Conservation (phyloP, 2,113 vertebrate species). For the Chroicocephalus ridibundus region DNA sequence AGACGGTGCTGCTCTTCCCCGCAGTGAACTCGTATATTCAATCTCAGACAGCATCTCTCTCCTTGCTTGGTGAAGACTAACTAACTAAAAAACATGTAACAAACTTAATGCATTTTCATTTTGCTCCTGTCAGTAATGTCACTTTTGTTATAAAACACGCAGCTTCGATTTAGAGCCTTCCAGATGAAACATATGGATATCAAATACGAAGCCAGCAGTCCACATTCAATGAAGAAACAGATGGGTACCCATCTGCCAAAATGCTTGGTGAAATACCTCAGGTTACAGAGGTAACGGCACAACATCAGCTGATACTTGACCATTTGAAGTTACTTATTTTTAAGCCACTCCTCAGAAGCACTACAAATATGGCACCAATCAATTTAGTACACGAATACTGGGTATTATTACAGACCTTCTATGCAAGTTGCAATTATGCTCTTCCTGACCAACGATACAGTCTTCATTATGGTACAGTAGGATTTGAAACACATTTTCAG, state of each 20-base stretch:
- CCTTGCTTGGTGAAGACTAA: neutral
- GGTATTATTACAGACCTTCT: neutral
- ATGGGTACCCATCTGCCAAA: conserved; percentile 61
- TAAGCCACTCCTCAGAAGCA: neutral
- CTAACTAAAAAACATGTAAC: neutral
- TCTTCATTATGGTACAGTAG: neutral
- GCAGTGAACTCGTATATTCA: neutral
- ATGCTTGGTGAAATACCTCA: conserved; percentile 45
- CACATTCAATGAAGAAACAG: neutral
- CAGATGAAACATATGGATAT: conserved; percentile 58
- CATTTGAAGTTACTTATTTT: neutral
- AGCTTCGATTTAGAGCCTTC: conserved; percentile 46
- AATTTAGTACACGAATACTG: neutral
- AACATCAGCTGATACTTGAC: conserved; percentile 4
- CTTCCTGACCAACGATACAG: neutral
- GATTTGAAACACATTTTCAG: conserved; percentile 56
- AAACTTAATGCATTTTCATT: conserved; percentile 37
- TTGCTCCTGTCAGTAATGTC: conserved; percentile 55
- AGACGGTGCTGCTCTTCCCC: neutral
- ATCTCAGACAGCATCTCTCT: neutral
- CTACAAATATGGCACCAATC: neutral
- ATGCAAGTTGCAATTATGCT: neutral
- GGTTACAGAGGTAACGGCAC: conserved; percentile 42
- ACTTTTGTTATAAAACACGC: conserved; percentile 41
- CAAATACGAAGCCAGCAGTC: conserved; percentile 44